Base-by-base conservation (phyloP, 2,888 invertebrate genomes). In the Drosophila parthenogenetica region DNA sequence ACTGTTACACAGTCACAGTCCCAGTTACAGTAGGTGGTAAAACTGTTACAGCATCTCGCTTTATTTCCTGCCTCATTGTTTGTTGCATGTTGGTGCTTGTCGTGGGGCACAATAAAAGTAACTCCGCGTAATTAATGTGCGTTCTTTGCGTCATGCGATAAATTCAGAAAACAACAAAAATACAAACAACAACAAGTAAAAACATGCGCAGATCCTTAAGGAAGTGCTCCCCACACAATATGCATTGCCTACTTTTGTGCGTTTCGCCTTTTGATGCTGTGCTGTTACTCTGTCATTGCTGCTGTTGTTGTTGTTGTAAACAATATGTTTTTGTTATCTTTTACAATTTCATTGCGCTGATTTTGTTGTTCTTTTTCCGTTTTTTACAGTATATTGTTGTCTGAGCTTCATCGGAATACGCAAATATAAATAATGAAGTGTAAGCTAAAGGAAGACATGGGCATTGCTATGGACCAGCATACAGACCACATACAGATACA, bases 111-210 rank as follows among this genome's bases (percentile, higher is more conserved):
- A 89, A 89, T 86, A 86, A 86, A 86, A 86, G 89, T 89, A 86
- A 86, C 89, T 89, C 88, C 77, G 66, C 62, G 86, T 89, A 86
- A 86, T 86, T 86, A 86, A 86, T 86, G 86, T 89, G 87, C 89
- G 86, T 86, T 82, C 88, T 87, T 86, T 89, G 81, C 83, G 83
- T 69, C 74, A 69, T 80, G 73, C 86, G 86, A 87, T 89, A 86
- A 86, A 86, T 86, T 86, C 86, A 59, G 69, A 19, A 55, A 64
- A 14, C 65, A 71, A 55, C 69, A 82, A 45, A 63, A 69, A 53
- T 53, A 62, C 19, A 39, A 71, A 32, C 61, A 64, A 13, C 61
- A 68, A 49, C 54, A 76, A 45, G 19, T 16, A 16, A 43, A 29
- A 54, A 42, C 42, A 54, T 54, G 32, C 22, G 35, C 55, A 63